These are phyloP conservation scores for Protomyctophum bolini DNA, from an alignment of 2,113 vertebrate genomes.

Conservation along the genomic window DNA sequence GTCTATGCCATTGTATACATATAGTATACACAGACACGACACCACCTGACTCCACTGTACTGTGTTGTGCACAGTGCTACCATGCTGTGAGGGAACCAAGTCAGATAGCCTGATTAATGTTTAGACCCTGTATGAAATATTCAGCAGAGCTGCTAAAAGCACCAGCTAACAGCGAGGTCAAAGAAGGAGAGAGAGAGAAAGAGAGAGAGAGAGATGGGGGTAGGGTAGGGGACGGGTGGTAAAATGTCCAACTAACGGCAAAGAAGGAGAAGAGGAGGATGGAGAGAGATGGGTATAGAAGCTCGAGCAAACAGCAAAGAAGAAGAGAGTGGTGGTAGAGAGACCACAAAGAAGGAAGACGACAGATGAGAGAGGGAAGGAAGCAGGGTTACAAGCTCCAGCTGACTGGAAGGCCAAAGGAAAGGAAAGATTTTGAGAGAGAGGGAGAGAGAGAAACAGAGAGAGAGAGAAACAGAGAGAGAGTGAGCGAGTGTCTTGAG, in stretches of 20 bases:
- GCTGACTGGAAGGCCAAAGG: too few species aligned
- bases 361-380: too few species aligned
- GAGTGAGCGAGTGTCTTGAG: not conserved
- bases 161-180: constrained; percentile 28
- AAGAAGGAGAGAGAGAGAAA: not conserved
- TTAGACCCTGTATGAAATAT: constrained; percentile 72
- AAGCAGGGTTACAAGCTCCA: too few species aligned
- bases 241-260: too few species aligned
- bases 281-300: too few species aligned
- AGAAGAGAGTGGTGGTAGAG: too few species aligned
- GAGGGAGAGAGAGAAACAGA: not conserved
- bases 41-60: not conserved
- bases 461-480: not conserved
- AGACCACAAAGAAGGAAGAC: too few species aligned
- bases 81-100: not conserved
- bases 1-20: not conserved
- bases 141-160: constrained; percentile 64
- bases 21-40: too few species aligned
- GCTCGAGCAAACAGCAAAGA: too few species aligned
- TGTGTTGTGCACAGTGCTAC: not conserved
- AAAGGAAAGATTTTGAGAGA: too few species aligned
- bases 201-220: not conserved
- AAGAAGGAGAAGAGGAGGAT: too few species aligned
- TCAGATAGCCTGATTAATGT: constrained; percentile 23
- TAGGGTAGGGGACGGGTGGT: not conserved